Evolutionary conservation across 1,140 invertebrate genomes (phyloP).

Genomic region (Drosophila subpulchrella): DNA sequence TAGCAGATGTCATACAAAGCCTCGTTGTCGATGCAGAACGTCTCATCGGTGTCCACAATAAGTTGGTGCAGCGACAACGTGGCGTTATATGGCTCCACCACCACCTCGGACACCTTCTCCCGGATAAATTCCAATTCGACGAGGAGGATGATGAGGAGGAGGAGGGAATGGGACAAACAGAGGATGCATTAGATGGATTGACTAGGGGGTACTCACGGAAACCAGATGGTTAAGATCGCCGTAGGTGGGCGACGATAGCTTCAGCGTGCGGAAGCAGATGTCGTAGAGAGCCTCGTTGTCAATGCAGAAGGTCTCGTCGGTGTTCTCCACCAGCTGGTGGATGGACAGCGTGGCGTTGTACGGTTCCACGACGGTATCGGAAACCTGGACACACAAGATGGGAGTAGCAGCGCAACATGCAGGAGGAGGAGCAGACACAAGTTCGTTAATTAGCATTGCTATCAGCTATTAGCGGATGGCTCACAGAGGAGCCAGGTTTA

Average conservation of each 20-base stretch:
- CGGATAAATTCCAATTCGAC: not conserved
- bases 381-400: conserved; percentile 81
- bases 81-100: conserved; percentile 92
- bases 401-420: conserved; percentile 46
- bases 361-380: conserved; percentile 95
- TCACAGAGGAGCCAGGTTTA: not conserved
- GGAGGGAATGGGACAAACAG: conserved; percentile 32
- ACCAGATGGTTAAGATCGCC: conserved; percentile 94
- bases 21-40: conserved; percentile 89
- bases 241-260: conserved; percentile 94
- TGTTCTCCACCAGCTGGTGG: conserved; percentile 95
- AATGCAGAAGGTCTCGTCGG: conserved; percentile 95
- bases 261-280: conserved; percentile 96
- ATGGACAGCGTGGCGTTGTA: conserved; percentile 96
- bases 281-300: conserved; percentile 97
- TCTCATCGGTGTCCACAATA: conserved; percentile 91
- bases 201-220: conserved; percentile 86
- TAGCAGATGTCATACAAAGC: conserved; percentile 90
- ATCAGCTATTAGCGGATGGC: conserved; percentile 2
- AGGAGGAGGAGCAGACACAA: conserved; percentile 51
- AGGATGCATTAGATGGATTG: conserved; percentile 68
- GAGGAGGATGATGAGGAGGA: not conserved
- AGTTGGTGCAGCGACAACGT: conserved; percentile 92
- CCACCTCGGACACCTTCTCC: conserved; percentile 89
- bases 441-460: conserved; percentile 58